phyloP scores from a whole-genome alignment of 2,888 invertebrate genomes.

The Microplitis deprimator region DNA sequence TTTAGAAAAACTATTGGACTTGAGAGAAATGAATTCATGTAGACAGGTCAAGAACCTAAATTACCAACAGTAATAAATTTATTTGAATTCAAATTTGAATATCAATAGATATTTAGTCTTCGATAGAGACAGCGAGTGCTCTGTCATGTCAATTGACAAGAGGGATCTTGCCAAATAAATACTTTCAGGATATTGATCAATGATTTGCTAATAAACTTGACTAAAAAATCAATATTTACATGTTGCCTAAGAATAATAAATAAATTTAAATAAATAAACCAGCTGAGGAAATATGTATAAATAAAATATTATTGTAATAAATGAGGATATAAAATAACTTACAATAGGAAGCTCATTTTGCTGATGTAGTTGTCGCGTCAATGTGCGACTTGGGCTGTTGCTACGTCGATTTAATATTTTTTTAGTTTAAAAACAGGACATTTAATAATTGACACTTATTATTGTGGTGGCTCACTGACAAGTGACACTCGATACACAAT shows the following conservation, averaged over 20 bases:
- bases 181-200: slow-evolving; percentile 7
- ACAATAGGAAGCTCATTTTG: slow-evolving; percentile 71
- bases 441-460: slow-evolving; percentile 15
- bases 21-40: slow-evolving; percentile 44
- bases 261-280: not conserved
- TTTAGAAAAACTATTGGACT: slow-evolving; percentile 41
- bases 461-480: not conserved
- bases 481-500: not conserved
- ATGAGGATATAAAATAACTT: slow-evolving; percentile 55
- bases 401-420: slow-evolving; percentile 27
- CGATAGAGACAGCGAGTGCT: not conserved
- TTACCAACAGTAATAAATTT: slow-evolving; percentile 37
- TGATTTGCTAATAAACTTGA: not conserved
- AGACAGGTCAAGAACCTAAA: slow-evolving; percentile 51
- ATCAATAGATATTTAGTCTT: not conserved
- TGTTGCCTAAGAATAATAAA: slow-evolving; percentile 2
- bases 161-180: not conserved
- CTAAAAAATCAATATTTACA: not conserved
- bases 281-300: slow-evolving; percentile 12
- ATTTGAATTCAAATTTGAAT: not conserved
- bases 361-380: slow-evolving; percentile 46
- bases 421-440: slow-evolving; percentile 7
- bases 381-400: slow-evolving; percentile 30
- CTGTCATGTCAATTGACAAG: slow-evolving; percentile 12
- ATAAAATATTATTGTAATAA: slow-evolving; percentile 28